Evolutionary conservation across 1,140 invertebrate species (phyloP), one percentile per base, ranked within the genome.

Genomic region (Agrypnia vestita): DNA sequence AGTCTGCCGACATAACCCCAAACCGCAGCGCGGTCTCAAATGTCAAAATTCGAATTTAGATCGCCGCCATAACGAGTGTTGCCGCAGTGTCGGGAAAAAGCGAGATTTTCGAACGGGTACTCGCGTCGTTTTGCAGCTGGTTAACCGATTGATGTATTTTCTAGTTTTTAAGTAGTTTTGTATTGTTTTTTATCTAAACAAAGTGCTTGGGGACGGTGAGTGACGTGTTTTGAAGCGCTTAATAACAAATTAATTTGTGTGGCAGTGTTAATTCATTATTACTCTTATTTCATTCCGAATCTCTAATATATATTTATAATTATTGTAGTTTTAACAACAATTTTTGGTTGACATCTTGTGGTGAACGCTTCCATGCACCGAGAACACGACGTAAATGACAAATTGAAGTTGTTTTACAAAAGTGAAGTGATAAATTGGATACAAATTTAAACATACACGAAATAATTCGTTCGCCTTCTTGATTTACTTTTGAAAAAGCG

Each of bases 221-320:
- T 71, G 67, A 17, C 15, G 67, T 71, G 67, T 71, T 49, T 13
- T 17, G 9, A 44, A 47, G 15, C 15, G 12, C 47, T 71, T 47
- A 71, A 71, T 71, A 71, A 71, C 67, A 43, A 64, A 64, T 64
- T 71, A 71, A 71, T 71, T 47, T 49, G 46, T 47, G 67, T 71
- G 19, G 46, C 43, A 71, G 21, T 64, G 61, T 69, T 47, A n/a
- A 44, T 47, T 47, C 46, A 19, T 49, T 71, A 35, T 49, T 47
- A 47, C 11, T 71, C 12, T 12, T 47, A 15, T n/a, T 71, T 44
- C 35, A 44, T 71, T 71, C 67, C 47, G 47, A 71, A 35, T 8
- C 15, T 71, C 35, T 71, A 44, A 71, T 35, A 25, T 64, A 35
- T 13, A 64, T 35, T 64, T 64, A 35, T 64, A 3, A 3, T 59